These are phyloP conservation scores for Botia kubotai DNA, from an alignment of 2,797 vertebrate genomes.

Conservation along the genomic window DNA sequence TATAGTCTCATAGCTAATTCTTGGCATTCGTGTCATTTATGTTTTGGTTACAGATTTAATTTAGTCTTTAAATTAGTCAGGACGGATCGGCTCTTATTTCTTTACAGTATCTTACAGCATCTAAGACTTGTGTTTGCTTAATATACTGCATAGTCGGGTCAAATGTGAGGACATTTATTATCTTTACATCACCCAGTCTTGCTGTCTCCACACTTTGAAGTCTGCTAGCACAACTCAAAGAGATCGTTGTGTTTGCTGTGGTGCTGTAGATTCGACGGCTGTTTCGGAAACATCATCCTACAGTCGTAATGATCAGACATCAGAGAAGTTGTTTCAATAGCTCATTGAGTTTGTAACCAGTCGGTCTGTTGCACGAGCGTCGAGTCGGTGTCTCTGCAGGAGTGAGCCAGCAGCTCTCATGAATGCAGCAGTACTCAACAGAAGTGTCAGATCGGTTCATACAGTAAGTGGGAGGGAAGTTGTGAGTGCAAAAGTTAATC, in stretches of 20 bases:
- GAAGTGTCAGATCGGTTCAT: conserved; percentile 36
- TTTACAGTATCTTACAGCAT: not conserved
- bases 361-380: not conserved
- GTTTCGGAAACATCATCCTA: not conserved
- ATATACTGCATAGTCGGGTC: too few species aligned
- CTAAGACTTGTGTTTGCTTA: not conserved
- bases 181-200: too few species aligned
- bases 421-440: conserved; percentile 13
- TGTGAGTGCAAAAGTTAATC: conserved; percentile 65
- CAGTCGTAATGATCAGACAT: not conserved
- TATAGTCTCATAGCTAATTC: conserved; percentile 1
- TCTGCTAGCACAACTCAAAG: not conserved
- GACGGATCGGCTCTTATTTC: not conserved
- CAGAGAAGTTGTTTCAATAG: not conserved
- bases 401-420: conserved; percentile 7
- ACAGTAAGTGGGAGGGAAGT: conserved; percentile 54
- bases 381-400: not conserved
- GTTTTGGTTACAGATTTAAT: not conserved
- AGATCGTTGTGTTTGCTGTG: not conserved
- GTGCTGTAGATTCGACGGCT: not conserved
- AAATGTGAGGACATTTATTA: too few species aligned
- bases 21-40: not conserved
- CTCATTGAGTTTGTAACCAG: not conserved
- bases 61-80: not conserved
- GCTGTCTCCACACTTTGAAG: not conserved